These are phyloP conservation scores for Anguilla obscura DNA, from an alignment of 2,797 vertebrate genomes.

Conservation along the genomic window DNA sequence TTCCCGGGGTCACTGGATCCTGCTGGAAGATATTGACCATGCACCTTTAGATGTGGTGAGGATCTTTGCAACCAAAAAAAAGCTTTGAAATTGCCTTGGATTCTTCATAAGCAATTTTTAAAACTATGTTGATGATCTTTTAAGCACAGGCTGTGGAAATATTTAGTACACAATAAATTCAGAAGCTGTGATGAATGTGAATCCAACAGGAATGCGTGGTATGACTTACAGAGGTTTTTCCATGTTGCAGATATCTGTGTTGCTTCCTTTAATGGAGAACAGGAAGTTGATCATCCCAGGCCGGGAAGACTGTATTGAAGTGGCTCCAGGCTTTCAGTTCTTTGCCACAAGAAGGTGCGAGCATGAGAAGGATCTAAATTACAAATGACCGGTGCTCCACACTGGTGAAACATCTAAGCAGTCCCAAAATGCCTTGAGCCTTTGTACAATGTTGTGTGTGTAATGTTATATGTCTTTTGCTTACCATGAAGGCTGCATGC, in stretches of 20 bases:
- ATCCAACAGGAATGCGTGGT: background rate
- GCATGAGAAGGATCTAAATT: background rate
- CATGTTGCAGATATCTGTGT: slow-evolving; percentile 82
- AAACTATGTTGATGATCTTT: background rate
- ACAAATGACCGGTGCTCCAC: background rate
- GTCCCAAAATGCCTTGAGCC: background rate
- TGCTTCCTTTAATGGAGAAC: slow-evolving; percentile 94
- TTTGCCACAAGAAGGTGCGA: slow-evolving; percentile 93
- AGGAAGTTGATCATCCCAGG: slow-evolving; percentile 90
- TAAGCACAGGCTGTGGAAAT: background rate
- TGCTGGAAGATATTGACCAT: slow-evolving; percentile 95
- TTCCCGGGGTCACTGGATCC: slow-evolving; percentile 89
- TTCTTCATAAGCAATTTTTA: background rate
- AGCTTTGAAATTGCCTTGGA: background rate
- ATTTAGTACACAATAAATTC: background rate
- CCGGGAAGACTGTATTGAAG: slow-evolving; percentile 86
- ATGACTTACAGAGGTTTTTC: background rate
- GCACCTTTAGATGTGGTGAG: slow-evolving; percentile 93
- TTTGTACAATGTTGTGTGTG: background rate
- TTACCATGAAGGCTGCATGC: background rate
- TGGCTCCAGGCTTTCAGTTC: slow-evolving; percentile 90
- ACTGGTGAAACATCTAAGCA: background rate
- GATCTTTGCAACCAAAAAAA: background rate
- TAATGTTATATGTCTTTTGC: background rate
- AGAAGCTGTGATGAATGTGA: background rate